These are phyloP conservation scores for Champsocephalus gunnari DNA, from an alignment of 2,797 vertebrate species.

Conservation along the genomic window DNA sequence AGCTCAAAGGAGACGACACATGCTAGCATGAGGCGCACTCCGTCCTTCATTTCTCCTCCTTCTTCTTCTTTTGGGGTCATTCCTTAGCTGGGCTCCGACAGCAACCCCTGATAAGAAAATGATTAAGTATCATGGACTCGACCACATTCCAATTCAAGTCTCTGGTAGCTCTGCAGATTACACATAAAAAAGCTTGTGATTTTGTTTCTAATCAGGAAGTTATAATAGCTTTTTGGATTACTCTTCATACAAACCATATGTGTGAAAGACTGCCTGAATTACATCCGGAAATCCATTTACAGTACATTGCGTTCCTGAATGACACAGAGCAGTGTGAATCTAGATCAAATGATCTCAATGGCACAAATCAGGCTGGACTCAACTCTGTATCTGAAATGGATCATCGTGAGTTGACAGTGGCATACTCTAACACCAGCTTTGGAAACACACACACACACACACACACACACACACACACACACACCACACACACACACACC, in stretches of 20 bases:
- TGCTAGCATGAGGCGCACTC: conserved; percentile 32
- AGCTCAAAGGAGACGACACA: conserved; percentile 41
- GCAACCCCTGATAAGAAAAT: conserved; percentile 76
- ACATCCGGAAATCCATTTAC: conserved; percentile 56
- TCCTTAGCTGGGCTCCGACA: conserved; percentile 65
- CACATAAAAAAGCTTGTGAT: conserved; percentile 49
- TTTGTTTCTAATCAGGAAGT: conserved; percentile 42
- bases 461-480: background rate
- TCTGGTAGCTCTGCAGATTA: conserved; percentile 42
- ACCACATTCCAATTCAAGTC: conserved; percentile 58
- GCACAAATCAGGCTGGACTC: conserved; percentile 18
- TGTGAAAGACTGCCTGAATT: conserved; percentile 35
- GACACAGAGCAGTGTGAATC: conserved; percentile 18
- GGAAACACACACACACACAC: background rate
- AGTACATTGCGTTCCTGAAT: conserved; percentile 46
- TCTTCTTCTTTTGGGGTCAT: conserved; percentile 71
- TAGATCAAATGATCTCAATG: conserved; percentile 28
- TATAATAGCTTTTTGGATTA: conserved; percentile 57
- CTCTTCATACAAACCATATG: conserved; percentile 42
- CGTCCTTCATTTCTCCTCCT: conserved; percentile 69
- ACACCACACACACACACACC: no score
- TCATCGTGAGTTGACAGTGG: conserved; percentile 7
- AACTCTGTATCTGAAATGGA: conserved; percentile 40
- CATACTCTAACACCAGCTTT: conserved; percentile 15
- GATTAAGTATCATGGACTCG: conserved; percentile 71